phyloP scores from a whole-genome alignment of 2,888 invertebrate species.

The Toxonevra muliebris region DNA sequence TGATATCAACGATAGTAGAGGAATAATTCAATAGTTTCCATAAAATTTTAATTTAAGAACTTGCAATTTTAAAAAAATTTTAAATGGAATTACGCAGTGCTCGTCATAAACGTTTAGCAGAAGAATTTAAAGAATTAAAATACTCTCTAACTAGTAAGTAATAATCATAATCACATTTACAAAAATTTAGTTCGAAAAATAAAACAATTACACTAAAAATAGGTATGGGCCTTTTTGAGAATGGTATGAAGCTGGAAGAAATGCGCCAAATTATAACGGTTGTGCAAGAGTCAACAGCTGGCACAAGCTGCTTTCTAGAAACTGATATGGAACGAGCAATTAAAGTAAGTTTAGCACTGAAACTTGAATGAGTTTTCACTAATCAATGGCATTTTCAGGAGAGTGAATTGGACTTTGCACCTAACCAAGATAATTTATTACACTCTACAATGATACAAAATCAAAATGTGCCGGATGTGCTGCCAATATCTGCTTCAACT shows the following conservation, averaged over 20 bases:
- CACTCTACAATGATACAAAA: slow-evolving; percentile 54
- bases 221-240: slow-evolving; percentile 51
- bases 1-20: no score
- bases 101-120: neutral
- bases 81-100: slow-evolving; percentile 33
- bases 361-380: neutral
- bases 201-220: neutral
- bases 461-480: neutral
- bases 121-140: slow-evolving; percentile 29
- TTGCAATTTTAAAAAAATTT: neutral
- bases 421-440: slow-evolving; percentile 30
- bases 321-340: no score
- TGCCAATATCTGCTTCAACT: no score
- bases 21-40: no score
- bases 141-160: slow-evolving; percentile 25
- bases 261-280: slow-evolving; percentile 49
- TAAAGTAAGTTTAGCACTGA: neutral
- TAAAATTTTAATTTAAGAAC: no score
- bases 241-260: slow-evolving; percentile 50
- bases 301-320: no score
- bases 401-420: slow-evolving; percentile 47
- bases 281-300: no score
- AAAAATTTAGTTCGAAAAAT: no score
- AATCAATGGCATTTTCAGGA: slow-evolving; percentile 43
- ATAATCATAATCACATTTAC: neutral